Evolutionary conservation across 1,140 invertebrate species (phyloP).

Genomic region (Thaumatotibia leucotreta): DNA sequence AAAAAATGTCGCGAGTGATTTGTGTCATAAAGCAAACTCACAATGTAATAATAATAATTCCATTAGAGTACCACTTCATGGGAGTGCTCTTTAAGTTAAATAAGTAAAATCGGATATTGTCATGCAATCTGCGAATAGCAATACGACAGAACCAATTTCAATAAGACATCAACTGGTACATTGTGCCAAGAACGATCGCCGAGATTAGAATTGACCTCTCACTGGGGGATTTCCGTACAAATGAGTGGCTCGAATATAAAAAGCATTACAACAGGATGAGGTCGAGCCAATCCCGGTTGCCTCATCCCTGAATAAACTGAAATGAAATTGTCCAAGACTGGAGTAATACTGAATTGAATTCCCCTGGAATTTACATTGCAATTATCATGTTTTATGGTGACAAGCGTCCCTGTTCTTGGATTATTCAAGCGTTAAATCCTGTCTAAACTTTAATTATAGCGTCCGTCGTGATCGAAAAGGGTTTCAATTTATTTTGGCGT

Average conservation of each 20-base stretch:
- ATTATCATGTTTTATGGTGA: conserved; percentile 23
- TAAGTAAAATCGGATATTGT: background rate
- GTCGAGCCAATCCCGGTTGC: conserved; percentile 3
- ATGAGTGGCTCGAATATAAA: conserved; percentile 13
- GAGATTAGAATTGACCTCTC: conserved; percentile 12
- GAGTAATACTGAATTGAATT: conserved; percentile 7
- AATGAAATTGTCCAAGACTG: conserved; percentile 11
- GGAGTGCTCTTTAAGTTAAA: background rate
- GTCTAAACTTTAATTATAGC: conserved; percentile 22
- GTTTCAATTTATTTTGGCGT: conserved; percentile 1
- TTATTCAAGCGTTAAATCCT: conserved; percentile 23
- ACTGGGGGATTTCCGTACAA: conserved; percentile 9
- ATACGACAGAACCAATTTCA: conserved; percentile 10
- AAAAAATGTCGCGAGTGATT: too few relatives aligned
- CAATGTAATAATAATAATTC: too few relatives aligned
- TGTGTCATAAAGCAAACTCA: too few relatives aligned
- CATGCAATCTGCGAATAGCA: background rate
- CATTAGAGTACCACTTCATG: background rate
- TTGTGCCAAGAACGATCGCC: background rate
- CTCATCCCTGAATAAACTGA: conserved; percentile 11
- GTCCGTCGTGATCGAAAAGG: conserved; percentile 11
- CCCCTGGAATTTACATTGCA: conserved; percentile 16
- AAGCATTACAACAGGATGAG: conserved; percentile 14
- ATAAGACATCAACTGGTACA: conserved; percentile 4
- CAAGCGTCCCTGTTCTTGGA: conserved; percentile 14